Base-by-base conservation (phyloP, 2,113 vertebrate species). In the Aptenodytes patagonicus region DNA sequence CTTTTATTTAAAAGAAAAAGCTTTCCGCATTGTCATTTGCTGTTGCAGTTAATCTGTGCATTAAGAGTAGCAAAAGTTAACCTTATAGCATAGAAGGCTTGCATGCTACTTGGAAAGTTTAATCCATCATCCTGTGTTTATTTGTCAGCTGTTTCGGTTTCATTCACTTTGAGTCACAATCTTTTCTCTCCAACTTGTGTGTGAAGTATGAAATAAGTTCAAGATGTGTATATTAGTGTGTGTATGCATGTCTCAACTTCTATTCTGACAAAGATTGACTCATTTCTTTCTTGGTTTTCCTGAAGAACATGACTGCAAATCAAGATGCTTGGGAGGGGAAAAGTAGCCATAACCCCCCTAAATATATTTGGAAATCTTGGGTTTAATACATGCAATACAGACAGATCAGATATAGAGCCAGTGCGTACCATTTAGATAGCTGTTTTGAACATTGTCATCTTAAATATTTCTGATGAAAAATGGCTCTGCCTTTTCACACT, bases 91-190 rank as follows among this genome's bases (percentile, higher is more conserved):
- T 9, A 25, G 82, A 78, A 85, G 42, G 69, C 55, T 62, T 78
- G 58, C 36, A 12, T 60, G 72, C 90, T 95, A 49, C 89, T 90
- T 60, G 76, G 83, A 42, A 71, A 93, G 44, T 9, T 90, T 71
- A 75, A 91, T 95, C 89, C 77, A 87, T 84, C 80, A 78, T 13
- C 31, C 78, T 65, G 46, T 89, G 80, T 93, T 95, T 97, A 86
- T 97, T 96, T 95, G 82, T 94, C 82, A 89, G 90, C 83, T 96
- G 86, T 95, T 96, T 93, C 68, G 73, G 29, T 91, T 95, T 91
- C 70, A 13, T 70, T 93, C 79, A 16, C 76, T 88, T 42, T 51
- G 79, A 89, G 51, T 93, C 72, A 26, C 70, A 51, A 60, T 25
- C 72, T 87, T 70, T 92, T 62, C 83, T 81, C 65, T 95, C 83